phyloP scores from a whole-genome alignment of 2,888 invertebrate species.

The Leptinotarsa tumamoca region DNA sequence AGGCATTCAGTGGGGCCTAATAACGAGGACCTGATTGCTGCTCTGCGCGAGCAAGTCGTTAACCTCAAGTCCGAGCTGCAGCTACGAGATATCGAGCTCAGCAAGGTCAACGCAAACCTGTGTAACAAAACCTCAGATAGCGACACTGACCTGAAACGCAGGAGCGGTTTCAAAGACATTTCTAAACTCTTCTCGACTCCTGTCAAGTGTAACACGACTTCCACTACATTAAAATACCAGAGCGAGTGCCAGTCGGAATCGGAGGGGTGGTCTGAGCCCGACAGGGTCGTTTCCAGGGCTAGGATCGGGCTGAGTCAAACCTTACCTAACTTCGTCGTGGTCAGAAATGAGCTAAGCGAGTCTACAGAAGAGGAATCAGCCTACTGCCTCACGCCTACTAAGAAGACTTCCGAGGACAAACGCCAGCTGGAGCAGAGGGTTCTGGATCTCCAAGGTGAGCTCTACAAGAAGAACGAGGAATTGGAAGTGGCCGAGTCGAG shows the following conservation, averaged over 20 bases:
- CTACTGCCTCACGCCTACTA: constrained; percentile 33
- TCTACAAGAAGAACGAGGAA: constrained; percentile 58
- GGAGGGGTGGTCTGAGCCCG: constrained; percentile 90
- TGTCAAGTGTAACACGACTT: constrained; percentile 47
- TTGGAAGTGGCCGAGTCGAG: constrained; percentile 31
- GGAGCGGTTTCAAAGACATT: constrained; percentile 32
- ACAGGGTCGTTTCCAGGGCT: constrained; percentile 82
- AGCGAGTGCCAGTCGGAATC: constrained; percentile 74
- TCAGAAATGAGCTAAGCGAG: constrained; percentile 51
- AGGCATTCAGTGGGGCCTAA: constrained; percentile 44
- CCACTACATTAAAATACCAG: constrained; percentile 55
- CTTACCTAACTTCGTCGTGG: constrained; percentile 47
- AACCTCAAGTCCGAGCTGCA: constrained; percentile 63
- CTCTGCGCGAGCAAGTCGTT: constrained; percentile 62
- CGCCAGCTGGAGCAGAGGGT: constrained; percentile 64
- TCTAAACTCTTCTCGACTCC: constrained; percentile 42
- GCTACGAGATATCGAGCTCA: constrained; percentile 62
- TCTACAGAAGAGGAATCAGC: constrained; percentile 61
- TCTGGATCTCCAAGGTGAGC: constrained; percentile 62
- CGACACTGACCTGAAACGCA: constrained; percentile 35
- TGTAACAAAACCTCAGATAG: constrained; percentile 46
- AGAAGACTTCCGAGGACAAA: constrained; percentile 30
- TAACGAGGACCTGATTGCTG: constrained; percentile 55
- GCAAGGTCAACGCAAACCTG: constrained; percentile 47
- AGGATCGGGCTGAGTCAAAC: constrained; percentile 77